A percentile compares a stretch with the other conserved stretches of the same genome.
phyloP scores from a whole-genome alignment of 2,888 invertebrate genomes.

The Chrysodeixis includens region DNA sequence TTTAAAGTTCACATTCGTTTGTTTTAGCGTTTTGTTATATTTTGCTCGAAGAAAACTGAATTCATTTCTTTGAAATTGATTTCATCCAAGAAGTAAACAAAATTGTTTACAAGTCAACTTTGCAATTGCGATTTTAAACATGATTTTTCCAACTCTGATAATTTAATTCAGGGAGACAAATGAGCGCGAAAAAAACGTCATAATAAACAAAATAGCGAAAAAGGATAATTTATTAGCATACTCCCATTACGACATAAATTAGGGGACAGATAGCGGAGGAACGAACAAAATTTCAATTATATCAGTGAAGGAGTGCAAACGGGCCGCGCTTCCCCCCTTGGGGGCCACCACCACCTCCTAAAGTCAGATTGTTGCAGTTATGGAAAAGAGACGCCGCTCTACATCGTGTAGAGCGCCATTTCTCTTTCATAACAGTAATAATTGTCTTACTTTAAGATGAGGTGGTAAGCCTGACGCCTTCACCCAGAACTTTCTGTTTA shows the following conservation, averaged over 20 bases:
- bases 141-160: constrained; percentile 22
- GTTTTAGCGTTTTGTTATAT: neutral
- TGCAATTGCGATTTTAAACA: neutral
- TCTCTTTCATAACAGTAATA: no score
- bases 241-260: constrained; percentile 66
- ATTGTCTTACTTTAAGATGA: no score
- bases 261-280: constrained; percentile 70
- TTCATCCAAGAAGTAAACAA: no score
- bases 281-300: constrained; percentile 84
- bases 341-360: no score
- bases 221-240: constrained; percentile 74
- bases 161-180: constrained; percentile 53
- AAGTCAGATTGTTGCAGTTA: no score
- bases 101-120: no score
- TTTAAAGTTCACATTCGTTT: constrained; percentile 35
- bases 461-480: constrained; percentile 58
- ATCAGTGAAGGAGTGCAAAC: constrained; percentile 70
- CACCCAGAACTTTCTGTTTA: constrained; percentile 79
- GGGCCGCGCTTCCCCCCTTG: constrained; percentile 64
- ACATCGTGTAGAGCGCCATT: no score
- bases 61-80: neutral
- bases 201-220: constrained; percentile 58
- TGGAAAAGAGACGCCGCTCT: no score
- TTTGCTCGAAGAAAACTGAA: neutral
- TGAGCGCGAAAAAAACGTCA: constrained; percentile 39